A percentile compares a stretch with the other conserved stretches of the same genome.
Conservation (phyloP, 2,888 invertebrate species). For the Oxycera nigricornis region DNA sequence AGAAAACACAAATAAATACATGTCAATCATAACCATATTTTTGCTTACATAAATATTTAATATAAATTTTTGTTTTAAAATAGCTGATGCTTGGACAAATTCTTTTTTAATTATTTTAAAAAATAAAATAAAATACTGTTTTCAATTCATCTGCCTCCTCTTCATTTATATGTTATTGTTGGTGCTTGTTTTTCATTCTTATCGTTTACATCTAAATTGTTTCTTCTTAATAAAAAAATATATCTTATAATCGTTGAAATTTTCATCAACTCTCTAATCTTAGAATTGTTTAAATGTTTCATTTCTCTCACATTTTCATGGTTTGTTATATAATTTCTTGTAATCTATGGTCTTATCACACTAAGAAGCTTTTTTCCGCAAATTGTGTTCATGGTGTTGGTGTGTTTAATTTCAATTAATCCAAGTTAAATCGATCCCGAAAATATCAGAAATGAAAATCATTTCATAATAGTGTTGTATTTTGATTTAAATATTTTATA, state of each 20-base stretch:
- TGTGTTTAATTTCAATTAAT: no score
- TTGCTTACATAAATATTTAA: constrained; percentile 38
- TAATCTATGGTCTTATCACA: no score
- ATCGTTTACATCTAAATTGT: constrained; percentile 1
- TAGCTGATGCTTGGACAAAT: constrained; percentile 25
- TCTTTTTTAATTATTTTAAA: constrained; percentile 31
- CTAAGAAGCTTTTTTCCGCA: no score
- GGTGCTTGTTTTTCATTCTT: background rate
- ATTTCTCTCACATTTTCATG: no score
- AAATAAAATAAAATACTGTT: constrained; percentile 38
- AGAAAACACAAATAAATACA: constrained; percentile 19
- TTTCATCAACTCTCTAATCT: constrained; percentile 8
- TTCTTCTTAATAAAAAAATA: constrained; percentile 33
- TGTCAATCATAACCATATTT: background rate
- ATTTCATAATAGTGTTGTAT: background rate
- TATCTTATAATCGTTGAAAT: constrained; percentile 5
- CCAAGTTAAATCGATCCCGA: constrained; percentile 16
- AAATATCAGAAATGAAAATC: constrained; percentile 22
- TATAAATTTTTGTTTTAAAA: constrained; percentile 37
- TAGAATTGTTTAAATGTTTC: background rate
- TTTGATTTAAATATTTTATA: no score
- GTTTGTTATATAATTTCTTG: no score
- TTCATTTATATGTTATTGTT: background rate
- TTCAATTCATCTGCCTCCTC: background rate
- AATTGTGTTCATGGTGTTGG: no score